phyloP scores from a whole-genome alignment of 1,140 invertebrate species.

The Hycleus phaleratus region DNA sequence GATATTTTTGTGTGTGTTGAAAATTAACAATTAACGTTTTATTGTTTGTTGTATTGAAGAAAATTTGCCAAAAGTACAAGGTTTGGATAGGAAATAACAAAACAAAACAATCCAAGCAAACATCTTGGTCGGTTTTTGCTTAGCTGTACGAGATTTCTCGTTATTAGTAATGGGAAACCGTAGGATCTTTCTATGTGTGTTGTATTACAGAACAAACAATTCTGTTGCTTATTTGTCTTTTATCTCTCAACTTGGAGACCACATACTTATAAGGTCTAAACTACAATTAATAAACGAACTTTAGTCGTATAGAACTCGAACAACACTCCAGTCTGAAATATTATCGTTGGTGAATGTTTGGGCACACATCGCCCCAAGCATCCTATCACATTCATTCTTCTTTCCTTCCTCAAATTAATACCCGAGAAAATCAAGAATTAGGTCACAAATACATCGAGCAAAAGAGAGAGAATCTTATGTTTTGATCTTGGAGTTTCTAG shows the following conservation, averaged over 20 bases:
- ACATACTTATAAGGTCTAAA: slow-evolving; percentile 21
- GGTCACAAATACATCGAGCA: not conserved
- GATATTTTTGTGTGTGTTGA: too few species aligned
- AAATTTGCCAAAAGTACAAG: too few species aligned
- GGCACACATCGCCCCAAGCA: not conserved
- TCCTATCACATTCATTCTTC: not conserved
- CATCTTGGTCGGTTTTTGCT: too few species aligned
- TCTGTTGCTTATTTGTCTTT: slow-evolving; percentile 11
- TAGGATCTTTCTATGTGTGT: not conserved
- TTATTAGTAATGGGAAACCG: not conserved
- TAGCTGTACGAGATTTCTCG: slow-evolving; percentile 2
- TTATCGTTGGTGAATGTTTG: slow-evolving; percentile 9
- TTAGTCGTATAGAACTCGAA: slow-evolving; percentile 21
- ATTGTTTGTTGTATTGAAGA: too few species aligned
- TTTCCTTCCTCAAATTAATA: too few species aligned
- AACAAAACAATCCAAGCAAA: too few species aligned
- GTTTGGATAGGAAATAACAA: too few species aligned
- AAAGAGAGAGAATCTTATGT: not conserved
- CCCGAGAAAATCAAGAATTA: not conserved
- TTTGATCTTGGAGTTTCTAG: slow-evolving; percentile 4
- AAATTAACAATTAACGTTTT: too few species aligned
- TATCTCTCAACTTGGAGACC: slow-evolving; percentile 4
- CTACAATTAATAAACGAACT: slow-evolving; percentile 32
- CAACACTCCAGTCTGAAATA: slow-evolving; percentile 18
- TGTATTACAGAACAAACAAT: slow-evolving; percentile 5